Evolutionary conservation across 30 jellyfish, hydroid and myxozoan genomes (phyloP), one percentile per base, ranked within the genome.

Genomic region (Haliclystus octoradiatus): DNA sequence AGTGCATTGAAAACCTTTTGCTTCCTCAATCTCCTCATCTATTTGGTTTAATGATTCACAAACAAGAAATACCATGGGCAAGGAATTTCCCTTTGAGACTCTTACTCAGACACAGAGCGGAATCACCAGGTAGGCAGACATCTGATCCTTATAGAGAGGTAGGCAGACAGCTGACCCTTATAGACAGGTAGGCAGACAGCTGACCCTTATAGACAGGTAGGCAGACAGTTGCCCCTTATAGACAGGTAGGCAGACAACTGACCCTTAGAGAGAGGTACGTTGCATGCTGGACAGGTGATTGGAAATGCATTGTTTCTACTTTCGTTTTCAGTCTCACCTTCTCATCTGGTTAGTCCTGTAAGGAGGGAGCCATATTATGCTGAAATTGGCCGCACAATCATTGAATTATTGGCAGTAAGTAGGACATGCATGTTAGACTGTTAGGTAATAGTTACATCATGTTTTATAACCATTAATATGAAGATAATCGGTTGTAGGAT

Each of bases 351-450:
- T 72, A 88, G 80, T 52, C 33, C 60, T 15, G 63, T 63, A 49
- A 83, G 72, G 26, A 79, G 97, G 50, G 88, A 75, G 35, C 84
- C 97, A 14, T 94, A 79, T 66, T 88, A 73, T 65, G 50, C 40
- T 26, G 80, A 72, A 22, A 81, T 80, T 62, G 94, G 94, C 23
- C 77, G 94, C 32, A 88, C 97, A 0, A 88, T 88, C 7, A 52
- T 88, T 50, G 92, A 80, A 25, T 60, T 88, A n/a, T 68, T 88
- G n/a, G 97, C 97, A 9, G 96, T 85, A 69, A 68, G 96, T 73
- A 0, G 61, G 28, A 29, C n/a, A 25, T 62, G 22, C 9, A 12
- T 4, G n/a, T n/a, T n/a, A n/a, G n/a, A n/a, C n/a, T n/a, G n/a
- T n/a, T n/a, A n/a, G n/a, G n/a, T n/a, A n/a, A n/a, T n/a, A n/a